Percentiles rank a stretch among this genome's conserved stretches.
These are phyloP conservation scores for Patiria pectinifera DNA, from an alignment of 53 echinoderm and acorn worm species.

Conservation along the genomic window DNA sequence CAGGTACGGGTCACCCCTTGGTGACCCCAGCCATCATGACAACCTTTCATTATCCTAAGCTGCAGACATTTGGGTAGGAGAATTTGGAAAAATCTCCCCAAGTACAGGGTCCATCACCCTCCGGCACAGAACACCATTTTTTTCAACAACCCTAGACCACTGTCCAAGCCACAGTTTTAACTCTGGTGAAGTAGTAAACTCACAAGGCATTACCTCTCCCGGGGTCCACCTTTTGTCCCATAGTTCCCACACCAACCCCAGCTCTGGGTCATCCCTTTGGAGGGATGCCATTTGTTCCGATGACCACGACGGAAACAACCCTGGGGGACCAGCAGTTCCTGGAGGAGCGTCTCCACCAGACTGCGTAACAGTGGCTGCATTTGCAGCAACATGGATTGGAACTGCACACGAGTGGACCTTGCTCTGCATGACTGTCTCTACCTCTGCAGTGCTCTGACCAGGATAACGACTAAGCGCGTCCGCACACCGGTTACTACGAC, in stretches of 20 bases:
- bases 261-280: background rate
- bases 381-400: background rate
- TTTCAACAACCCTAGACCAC: too few relatives aligned
- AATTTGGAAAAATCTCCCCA: conserved; percentile 45
- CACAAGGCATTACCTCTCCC: background rate
- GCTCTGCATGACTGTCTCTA: background rate
- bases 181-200: too few relatives aligned
- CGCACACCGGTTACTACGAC: background rate
- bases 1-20: background rate
- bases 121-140: conserved; percentile 3
- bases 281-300: background rate
- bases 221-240: conserved; percentile 7
- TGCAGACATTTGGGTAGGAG: conserved; percentile 59
- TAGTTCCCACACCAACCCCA: background rate
- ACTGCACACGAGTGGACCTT: background rate
- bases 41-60: background rate
- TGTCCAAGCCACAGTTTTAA: too few relatives aligned
- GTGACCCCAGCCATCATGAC: conserved; percentile 19
- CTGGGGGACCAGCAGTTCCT: background rate
- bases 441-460: background rate
- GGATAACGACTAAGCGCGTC: conserved; percentile 1
- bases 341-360: background rate
- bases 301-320: too few relatives aligned
- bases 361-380: too few relatives aligned
- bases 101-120: conserved; percentile 14